A percentile compares a stretch with the other conserved stretches of the same genome.
phyloP scores from a whole-genome alignment of 1,140 invertebrate species.

The Ceratosolen fusciceps region DNA sequence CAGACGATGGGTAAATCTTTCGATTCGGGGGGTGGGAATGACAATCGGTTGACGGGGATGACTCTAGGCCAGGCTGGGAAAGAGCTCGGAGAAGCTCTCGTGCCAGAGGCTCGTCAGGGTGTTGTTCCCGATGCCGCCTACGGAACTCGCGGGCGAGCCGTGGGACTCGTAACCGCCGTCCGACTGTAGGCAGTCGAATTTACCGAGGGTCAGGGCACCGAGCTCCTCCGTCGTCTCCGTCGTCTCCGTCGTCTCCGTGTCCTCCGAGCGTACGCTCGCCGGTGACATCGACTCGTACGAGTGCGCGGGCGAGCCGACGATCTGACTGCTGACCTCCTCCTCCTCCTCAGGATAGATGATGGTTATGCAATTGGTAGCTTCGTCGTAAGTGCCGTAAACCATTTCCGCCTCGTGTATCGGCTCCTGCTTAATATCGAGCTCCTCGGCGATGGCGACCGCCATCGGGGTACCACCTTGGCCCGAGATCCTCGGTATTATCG shows the following conservation, averaged over 20 bases:
- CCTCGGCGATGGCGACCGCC: conserved; percentile 33
- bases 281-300: conserved; percentile 65
- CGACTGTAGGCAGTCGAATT: conserved; percentile 58
- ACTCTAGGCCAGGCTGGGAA: conserved; percentile 74
- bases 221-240: no score
- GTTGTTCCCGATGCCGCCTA: conserved; percentile 37
- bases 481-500: no score
- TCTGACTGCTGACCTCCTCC: no score
- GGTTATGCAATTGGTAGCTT: conserved; percentile 80
- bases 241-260: conserved; percentile 56
- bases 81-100: conserved; percentile 76
- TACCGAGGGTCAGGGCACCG: conserved; percentile 34
- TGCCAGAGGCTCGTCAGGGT: conserved; percentile 75
- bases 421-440: conserved; percentile 53
- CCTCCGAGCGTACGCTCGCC: conserved; percentile 59
- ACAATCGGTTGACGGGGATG: background rate
- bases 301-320: conserved; percentile 57
- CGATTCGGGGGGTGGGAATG: no score
- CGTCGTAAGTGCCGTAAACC: conserved; percentile 80
- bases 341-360: conserved; percentile 78
- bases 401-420: conserved; percentile 60
- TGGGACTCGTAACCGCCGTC: conserved; percentile 70
- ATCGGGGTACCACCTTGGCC: no score
- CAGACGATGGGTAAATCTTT: conserved; percentile 36
- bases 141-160: conserved; percentile 57